Evolutionary conservation across 2,113 vertebrate species (phyloP), one percentile per base, ranked within the genome.

Genomic region (Carassius gibelio): DNA sequence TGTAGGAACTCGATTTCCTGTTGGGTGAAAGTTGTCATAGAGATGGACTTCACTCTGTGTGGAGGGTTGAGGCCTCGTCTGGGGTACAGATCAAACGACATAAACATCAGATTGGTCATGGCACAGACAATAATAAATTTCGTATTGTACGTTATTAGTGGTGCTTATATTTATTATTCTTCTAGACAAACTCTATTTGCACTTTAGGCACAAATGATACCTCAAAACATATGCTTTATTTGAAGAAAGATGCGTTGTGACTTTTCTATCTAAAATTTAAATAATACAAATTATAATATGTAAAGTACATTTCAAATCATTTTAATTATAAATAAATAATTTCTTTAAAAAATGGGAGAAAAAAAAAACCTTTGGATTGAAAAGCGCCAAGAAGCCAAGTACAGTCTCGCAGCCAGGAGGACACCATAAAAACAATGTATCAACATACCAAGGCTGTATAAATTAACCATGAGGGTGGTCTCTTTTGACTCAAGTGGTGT

Each of bases 1-100:
- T 99, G 97, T 86, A 99, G 95, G 90, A 99, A 99, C 91, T 99
- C 98, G 88, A 99, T 99, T 96, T 99, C 98, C 92, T 98, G 97
- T 93, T 98, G 97, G 86, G 97, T 98, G 92, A 99, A 99, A 2
- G 98, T 99, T 90, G 98, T 99, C 98, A 99, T 99, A 81, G 98
- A 99, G 94, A 99, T 99, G 64, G 98, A 99, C 94, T 99, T 99
- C 92, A 99, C 98, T 95, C 98, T 96, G 93, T 99, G 98, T 59
- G 97, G 98, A 93, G 98, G 98, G 91, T 99, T 99, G 93, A 99
- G 94, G 86, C 98, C 98, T 93, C 98, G 95, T 88, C 98, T 99
- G 92, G 57, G 66, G 89, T 85, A 57, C 81, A 89, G 88, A 81
- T 87, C 91, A 94, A 36, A 86, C 82, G 52, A 71, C 64, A 64